A percentile compares a stretch with the other conserved stretches of the same genome.
phyloP scores from a whole-genome alignment of 2,888 invertebrate species.

The Dexiosoma caninum region DNA sequence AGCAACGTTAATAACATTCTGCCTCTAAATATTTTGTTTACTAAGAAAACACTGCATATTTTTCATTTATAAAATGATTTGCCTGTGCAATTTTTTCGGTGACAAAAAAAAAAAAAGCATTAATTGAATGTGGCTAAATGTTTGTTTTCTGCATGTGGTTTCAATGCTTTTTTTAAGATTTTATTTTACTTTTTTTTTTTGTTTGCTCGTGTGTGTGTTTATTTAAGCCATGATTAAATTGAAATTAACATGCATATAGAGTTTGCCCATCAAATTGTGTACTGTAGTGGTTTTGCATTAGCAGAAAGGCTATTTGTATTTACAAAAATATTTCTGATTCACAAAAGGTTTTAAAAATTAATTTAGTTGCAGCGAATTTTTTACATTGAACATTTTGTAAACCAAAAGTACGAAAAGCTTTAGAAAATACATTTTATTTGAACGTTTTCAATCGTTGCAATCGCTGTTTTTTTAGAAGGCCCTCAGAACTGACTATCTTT shows the following conservation, averaged over 20 bases:
- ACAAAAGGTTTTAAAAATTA: no score
- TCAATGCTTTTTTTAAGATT: neutral
- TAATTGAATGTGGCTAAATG: conserved; percentile 15
- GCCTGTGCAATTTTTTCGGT: neutral
- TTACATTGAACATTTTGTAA: no score
- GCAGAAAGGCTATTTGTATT: no score
- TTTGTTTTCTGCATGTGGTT: neutral
- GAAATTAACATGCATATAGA: conserved; percentile 42
- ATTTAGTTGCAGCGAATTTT: no score
- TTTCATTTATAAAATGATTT: conserved; percentile 38
- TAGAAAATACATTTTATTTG: neutral
- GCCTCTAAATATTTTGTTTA: conserved; percentile 18
- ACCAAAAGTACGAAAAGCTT: neutral
- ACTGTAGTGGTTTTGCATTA: no score
- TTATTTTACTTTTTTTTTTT: no score
- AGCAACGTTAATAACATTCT: neutral
- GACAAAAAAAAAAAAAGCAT: neutral
- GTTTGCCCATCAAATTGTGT: neutral
- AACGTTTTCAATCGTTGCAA: no score
- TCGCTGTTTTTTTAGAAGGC: no score
- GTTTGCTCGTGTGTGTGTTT: neutral
- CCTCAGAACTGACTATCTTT: no score
- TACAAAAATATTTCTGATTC: no score
- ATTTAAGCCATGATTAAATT: conserved; percentile 43
- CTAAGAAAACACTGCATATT: neutral